phyloP scores from a whole-genome alignment of 2,113 vertebrate genomes.

The Nesogale talazaci region DNA sequence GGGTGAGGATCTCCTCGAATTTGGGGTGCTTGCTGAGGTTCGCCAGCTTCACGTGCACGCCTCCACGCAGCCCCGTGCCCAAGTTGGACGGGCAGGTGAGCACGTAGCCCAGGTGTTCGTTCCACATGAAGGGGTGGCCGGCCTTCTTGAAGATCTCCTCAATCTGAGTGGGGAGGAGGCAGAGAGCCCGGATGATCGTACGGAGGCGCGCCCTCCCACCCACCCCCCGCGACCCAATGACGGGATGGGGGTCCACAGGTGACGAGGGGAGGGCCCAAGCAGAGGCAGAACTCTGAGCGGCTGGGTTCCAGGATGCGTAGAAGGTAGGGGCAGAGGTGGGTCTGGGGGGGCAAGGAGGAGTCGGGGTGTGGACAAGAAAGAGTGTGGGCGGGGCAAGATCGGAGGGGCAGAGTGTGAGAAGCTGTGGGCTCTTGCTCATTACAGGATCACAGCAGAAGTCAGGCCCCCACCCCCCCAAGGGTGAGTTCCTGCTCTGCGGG shows the following conservation, averaged over 20 bases:
- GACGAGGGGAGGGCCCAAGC: rapidly evolving
- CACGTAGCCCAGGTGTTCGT: slow-evolving; percentile 94
- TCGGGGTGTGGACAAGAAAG: too few species aligned
- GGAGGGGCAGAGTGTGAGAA: background rate
- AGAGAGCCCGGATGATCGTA: background rate
- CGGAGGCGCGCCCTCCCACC: background rate
- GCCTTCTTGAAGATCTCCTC: slow-evolving; percentile 96
- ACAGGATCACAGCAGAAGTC: background rate
- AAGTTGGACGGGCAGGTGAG: slow-evolving; percentile 97
- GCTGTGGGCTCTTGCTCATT: rapidly evolving
- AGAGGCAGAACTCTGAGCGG: background rate
- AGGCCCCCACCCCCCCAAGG: background rate
- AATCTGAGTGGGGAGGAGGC: slow-evolving; percentile 85
- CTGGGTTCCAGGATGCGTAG: background rate
- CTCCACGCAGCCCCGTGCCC: slow-evolving; percentile 95
- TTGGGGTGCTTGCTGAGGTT: slow-evolving; percentile 96
- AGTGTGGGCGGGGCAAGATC: rapidly evolving
- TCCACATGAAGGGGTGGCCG: slow-evolving; percentile 97
- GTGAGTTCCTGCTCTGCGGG: background rate
- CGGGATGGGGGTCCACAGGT: background rate
- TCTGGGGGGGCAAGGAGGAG: background rate
- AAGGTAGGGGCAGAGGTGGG: background rate
- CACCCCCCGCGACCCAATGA: too few species aligned
- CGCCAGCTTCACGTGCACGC: slow-evolving; percentile 94
- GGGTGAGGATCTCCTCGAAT: slow-evolving; percentile 94